Evolutionary conservation across 2,797 vertebrate species (phyloP), one percentile per base, ranked within the genome.

Genomic region (Oryzias dopingdopingensis): DNA sequence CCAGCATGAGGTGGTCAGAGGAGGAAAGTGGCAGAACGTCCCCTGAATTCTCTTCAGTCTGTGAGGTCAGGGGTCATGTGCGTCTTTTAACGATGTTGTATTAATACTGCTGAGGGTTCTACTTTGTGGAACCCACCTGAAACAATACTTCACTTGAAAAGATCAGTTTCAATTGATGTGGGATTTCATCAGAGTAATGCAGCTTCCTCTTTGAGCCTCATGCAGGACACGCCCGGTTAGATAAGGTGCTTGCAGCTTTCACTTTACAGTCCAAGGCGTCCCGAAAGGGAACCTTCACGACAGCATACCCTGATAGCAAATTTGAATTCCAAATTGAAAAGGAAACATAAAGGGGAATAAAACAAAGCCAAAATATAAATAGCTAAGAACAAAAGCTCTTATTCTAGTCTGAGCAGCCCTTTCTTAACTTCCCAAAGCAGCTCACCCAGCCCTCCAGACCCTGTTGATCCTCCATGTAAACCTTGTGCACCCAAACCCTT

Each of bases 221-320:
- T 87, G 86, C 72, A 62, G 76, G 81, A 86, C 71, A 62, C 73
- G 75, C 86, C 83, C 67, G 62, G 73, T 74, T 62, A 88, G 91
- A 93, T 91, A 93, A 93, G 91, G 91, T 93, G 91, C 92, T 86
- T 86, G 64, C 79, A 89, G 86, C 82, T 82, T 88, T 86, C 80
- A 80, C 87, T 87, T 88, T 91, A 88, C 89, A 85, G 88, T 90
- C 84, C 72, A 76, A 77, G 85, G 77, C 78, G 40, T 76, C 67
- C 84, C 78, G 62, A 49, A 65, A 81, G 80, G 80, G 71, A 80
- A 79, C 77, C 76, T 77, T 53, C 77, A 80, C 40, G 76, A 91
- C 86, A 84, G 71, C 85, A 84, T 90, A 90, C 83, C 90, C 90
- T 87, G 83, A 91, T 76, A 87, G 85, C 80, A 89, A 88, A 85